Evolutionary conservation across 2,888 invertebrate species (phyloP), one percentile per base, ranked within the genome.

Genomic region (Synergus umbraculus): DNA sequence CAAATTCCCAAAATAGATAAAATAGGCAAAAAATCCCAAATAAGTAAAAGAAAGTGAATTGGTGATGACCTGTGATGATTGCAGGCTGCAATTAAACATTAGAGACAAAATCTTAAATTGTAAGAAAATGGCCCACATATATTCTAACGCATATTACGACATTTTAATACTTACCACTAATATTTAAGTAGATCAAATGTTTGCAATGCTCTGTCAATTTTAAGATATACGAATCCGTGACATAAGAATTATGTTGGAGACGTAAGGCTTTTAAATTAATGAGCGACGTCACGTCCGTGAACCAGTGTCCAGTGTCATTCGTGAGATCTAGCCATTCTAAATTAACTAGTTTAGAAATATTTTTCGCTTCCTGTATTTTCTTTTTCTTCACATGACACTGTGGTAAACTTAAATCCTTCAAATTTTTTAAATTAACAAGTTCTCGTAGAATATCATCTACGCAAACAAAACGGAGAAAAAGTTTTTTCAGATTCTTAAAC

Each of bases 321-420:
- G 54, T 54, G 7, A 54, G 54, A 54, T 54, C 54, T 54, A 54
- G 54, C 54, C 54, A 54, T n/a, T 54, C 54, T n/a, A 54, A 54
- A 54, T 54, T 54, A 2, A 8, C n/a, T n/a, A 54, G 54, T n/a
- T 54, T 54, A 7, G 54, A 54, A 54, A 54, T 54, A n/a, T n/a
- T n/a, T 15, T 54, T 54, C 2, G 54, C 54, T n/a, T 54, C 54
- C 54, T 54, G 54, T n/a, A 54, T 54, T 54, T n/a, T 54, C n/a
- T 7, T 54, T 54, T 54, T 54, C n/a, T 54, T 15, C 8, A 54
- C n/a, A 8, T n/a, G 15, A 12, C 54, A 54, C 54, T n/a, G n/a
- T 15, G 54, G 54, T n/a, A 54, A 54, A 7, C 54, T 54, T n/a
- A 54, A n/a, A 54, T 54, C 54, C 54, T 54, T 54, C n/a, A 54